Base-by-base conservation (phyloP, 2,888 invertebrate species). In the Parelbella ahira region DNA sequence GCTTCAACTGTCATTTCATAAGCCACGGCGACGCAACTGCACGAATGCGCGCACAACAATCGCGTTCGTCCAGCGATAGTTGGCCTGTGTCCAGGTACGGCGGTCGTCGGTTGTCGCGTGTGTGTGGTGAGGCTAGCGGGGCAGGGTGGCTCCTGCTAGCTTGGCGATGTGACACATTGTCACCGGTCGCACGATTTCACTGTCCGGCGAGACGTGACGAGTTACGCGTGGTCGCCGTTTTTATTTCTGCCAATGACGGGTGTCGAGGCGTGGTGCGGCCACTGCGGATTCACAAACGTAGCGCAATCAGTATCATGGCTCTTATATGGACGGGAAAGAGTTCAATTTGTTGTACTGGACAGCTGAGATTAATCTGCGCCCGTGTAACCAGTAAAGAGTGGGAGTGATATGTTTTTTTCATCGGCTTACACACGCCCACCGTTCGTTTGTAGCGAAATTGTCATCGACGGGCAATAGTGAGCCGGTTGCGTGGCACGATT, bases 231-330 rank as follows among this genome's bases (percentile, higher is more conserved):
- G 81, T 77, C 74, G 80, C 75, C 76, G 83, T 86, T 86, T 87
- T 86, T 86, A 86, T 86, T 84, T 87, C 86, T 87, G 86, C 86
- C 86, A 87, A 87, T 87, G 86, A 84, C 84, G 78, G 74, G 81
- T 82, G 82, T 74, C 74, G 84, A 84, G 86, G 86, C 86, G 86
- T 84, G 86, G 86, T 86, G 66, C 60, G 71, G 68, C 63, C 75
- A 66, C 63, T 71, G 69, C 65, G 65, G 64, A 70, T 66, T 61
- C 55, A 51, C 72, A 58, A 63, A 52, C 48, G 45, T 66, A 25
- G 20, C 48, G 51, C 47, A 58, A 52, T 69, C 24, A 43, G 47
- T 47, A 29, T 38, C 42, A 32, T 57, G 46, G 48, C 58, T 63
- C 65, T 67, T 83, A 80, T 69, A 52, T 10, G 54, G 18, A 49